These are phyloP conservation scores for Drosophila nigricruria DNA, from an alignment of 2,888 invertebrate species.

Conservation along the genomic window DNA sequence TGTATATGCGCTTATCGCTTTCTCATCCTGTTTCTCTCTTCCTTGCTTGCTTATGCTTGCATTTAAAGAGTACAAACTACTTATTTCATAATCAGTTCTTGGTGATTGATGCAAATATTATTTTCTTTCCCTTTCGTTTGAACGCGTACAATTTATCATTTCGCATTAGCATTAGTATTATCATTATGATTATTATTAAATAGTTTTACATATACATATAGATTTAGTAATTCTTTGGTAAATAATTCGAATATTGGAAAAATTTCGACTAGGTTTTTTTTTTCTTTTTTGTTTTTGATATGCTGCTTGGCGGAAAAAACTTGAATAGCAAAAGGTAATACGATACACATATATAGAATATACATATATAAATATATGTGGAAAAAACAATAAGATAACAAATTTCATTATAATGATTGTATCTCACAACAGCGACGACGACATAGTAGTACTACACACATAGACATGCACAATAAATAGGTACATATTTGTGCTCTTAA, in stretches of 20 bases:
- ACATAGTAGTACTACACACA: conserved; percentile 59
- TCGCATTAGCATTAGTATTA: conserved; percentile 3
- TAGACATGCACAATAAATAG: conserved; percentile 34
- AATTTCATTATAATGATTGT: conserved; percentile 81
- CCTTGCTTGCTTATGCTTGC: conserved; percentile 53
- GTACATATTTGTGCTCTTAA: conserved; percentile 27
- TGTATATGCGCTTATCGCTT: conserved; percentile 50
- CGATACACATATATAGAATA: not conserved
- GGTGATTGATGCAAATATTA: conserved; percentile 77
- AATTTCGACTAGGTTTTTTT: conserved; percentile 56
- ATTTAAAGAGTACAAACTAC: conserved; percentile 84
- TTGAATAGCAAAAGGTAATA: conserved; percentile 38
- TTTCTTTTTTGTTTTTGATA: conserved; percentile 2
- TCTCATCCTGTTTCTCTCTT: conserved; percentile 28
- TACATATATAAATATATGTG: conserved; percentile 3
- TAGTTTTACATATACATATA: conserved; percentile 34
- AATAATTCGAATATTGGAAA: conserved; percentile 41
- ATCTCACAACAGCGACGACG: conserved; percentile 84
- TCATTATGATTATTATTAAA: conserved; percentile 11
- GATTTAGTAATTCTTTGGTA: conserved; percentile 29
- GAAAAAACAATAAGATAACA: conserved; percentile 35
- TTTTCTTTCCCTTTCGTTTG: conserved; percentile 33
- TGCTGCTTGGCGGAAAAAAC: conserved; percentile 33
- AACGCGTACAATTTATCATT: conserved; percentile 45
- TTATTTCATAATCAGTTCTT: conserved; percentile 85